Percentiles rank a stretch among this genome's conserved stretches.
These are phyloP conservation scores for Trichomalopsis sarcophagae DNA, from an alignment of 1,140 invertebrate species.

Conservation along the genomic window DNA sequence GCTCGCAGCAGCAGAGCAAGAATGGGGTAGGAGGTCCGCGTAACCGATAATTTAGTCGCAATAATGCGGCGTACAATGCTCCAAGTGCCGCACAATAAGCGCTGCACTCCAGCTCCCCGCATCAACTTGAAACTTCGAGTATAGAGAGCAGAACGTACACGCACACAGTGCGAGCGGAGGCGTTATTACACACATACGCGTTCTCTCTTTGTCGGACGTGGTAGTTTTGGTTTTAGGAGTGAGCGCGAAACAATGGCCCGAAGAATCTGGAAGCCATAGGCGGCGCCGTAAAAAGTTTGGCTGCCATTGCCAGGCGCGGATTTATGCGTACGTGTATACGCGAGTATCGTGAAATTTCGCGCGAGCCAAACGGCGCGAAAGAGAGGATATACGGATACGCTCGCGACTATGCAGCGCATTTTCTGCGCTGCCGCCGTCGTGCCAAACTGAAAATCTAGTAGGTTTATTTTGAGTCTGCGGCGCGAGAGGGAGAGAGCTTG, in stretches of 20 bases:
- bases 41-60: constrained; percentile 55
- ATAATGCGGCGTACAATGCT: constrained; percentile 50
- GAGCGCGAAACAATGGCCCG: constrained; percentile 8
- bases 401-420: neutral
- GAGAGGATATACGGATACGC: too few relatives aligned
- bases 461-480: constrained; percentile 20
- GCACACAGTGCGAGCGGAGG: neutral
- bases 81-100: constrained; percentile 26
- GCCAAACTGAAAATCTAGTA: constrained; percentile 34
- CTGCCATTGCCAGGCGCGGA: neutral
- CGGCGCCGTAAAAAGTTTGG: constrained; percentile 25
- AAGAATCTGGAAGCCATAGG: constrained; percentile 3
- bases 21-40: constrained; percentile 16
- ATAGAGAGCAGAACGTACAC: too few relatives aligned
- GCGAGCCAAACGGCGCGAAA: neutral
- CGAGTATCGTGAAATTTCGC: constrained; percentile 12
- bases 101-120: constrained; percentile 2
- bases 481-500: neutral
- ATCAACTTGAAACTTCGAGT: constrained; percentile 20
- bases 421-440: neutral
- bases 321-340: neutral
- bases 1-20: neutral
- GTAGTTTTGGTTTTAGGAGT: constrained; percentile 16
- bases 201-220: neutral
- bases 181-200: constrained; percentile 19